phyloP scores from a whole-genome alignment of 1,140 invertebrate species.

The Drosophila sp. region DNA sequence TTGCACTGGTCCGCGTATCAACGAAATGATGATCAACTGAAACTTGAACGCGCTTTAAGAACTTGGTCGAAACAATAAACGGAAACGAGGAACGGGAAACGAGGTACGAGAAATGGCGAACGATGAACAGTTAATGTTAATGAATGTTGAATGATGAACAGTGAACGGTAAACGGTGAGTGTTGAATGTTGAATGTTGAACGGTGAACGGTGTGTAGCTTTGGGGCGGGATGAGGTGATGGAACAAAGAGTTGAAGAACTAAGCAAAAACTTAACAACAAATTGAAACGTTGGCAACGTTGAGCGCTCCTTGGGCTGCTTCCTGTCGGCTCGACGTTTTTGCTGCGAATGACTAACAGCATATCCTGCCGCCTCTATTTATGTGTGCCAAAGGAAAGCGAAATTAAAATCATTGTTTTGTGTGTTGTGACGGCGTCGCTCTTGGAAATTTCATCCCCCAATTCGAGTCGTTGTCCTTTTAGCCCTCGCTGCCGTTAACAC shows the following conservation, averaged over 20 bases:
- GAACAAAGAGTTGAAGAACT: slow-evolving; percentile 61
- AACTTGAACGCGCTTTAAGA: slow-evolving; percentile 63
- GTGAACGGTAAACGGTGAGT: neutral
- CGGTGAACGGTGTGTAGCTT: neutral
- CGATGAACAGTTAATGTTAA: slow-evolving; percentile 16
- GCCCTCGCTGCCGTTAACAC: slow-evolving; percentile 36
- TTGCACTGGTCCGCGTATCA: slow-evolving; percentile 58
- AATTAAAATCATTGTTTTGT: slow-evolving; percentile 82
- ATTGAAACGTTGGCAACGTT: slow-evolving; percentile 57
- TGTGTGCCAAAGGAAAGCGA: slow-evolving; percentile 83
- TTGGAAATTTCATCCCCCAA: slow-evolving; percentile 74
- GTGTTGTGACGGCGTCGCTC: slow-evolving; percentile 66
- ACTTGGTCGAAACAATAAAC: slow-evolving; percentile 41
- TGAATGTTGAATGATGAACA: slow-evolving; percentile 11
- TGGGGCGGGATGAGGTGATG: neutral
- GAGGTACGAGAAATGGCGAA: slow-evolving; percentile 44
- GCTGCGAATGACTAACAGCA: slow-evolving; percentile 83
- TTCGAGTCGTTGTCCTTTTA: slow-evolving; percentile 79
- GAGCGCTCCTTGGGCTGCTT: slow-evolving; percentile 60
- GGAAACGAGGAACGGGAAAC: slow-evolving; percentile 43
- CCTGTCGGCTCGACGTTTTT: slow-evolving; percentile 83
- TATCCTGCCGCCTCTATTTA: slow-evolving; percentile 78
- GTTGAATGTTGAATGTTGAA: neutral
- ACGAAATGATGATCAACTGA: slow-evolving; percentile 47
- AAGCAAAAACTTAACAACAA: slow-evolving; percentile 66